A percentile compares a stretch with the other conserved stretches of the same genome.
These are phyloP conservation scores for Gymnoscelis rufifasciata DNA, from an alignment of 2,888 invertebrate species.

Conservation along the genomic window DNA sequence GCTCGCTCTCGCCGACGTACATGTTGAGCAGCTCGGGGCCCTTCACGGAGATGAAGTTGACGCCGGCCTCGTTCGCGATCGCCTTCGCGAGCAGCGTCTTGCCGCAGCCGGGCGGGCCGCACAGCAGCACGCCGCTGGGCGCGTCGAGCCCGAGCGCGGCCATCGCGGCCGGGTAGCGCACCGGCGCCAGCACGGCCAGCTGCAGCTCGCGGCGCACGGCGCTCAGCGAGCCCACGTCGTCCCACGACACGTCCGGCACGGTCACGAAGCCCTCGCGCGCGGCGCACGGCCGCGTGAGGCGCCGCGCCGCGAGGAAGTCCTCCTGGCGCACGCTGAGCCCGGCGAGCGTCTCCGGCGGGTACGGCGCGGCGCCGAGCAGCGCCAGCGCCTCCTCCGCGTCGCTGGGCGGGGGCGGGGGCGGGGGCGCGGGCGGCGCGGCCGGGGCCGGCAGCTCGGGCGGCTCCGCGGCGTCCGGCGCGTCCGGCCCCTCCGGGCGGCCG, in stretches of 20 bases:
- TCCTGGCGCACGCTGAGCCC: constrained; percentile 84
- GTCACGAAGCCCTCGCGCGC: constrained; percentile 98
- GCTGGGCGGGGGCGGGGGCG: neutral
- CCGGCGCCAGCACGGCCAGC: constrained; percentile 94
- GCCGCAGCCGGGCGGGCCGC: constrained; percentile 98
- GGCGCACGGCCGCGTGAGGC: constrained; percentile 93
- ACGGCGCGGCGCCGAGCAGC: constrained; percentile 83
- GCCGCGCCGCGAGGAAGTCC: constrained; percentile 88
- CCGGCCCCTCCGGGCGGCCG: neutral
- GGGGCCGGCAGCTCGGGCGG: neutral
- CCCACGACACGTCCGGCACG: constrained; percentile 98
- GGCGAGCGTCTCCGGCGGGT: constrained; percentile 81
- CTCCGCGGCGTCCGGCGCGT: neutral
- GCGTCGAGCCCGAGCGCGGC: constrained; percentile 86
- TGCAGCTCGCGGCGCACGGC: constrained; percentile 94
- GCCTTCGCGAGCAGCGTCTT: constrained; percentile 99
- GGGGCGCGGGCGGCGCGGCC: neutral
- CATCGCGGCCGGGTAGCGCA: constrained; percentile 90
- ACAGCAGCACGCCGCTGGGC: constrained; percentile 94
- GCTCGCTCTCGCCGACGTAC: constrained; percentile 99
- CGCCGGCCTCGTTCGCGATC: constrained; percentile 98
- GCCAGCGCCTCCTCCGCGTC: constrained; percentile 77
- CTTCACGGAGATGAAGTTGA: constrained; percentile 99
- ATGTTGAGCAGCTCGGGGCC: constrained; percentile 98
- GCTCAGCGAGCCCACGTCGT: constrained; percentile 94